Evolutionary conservation across 2,888 invertebrate species (phyloP).

Genomic region (Xestia rhomboidea): DNA sequence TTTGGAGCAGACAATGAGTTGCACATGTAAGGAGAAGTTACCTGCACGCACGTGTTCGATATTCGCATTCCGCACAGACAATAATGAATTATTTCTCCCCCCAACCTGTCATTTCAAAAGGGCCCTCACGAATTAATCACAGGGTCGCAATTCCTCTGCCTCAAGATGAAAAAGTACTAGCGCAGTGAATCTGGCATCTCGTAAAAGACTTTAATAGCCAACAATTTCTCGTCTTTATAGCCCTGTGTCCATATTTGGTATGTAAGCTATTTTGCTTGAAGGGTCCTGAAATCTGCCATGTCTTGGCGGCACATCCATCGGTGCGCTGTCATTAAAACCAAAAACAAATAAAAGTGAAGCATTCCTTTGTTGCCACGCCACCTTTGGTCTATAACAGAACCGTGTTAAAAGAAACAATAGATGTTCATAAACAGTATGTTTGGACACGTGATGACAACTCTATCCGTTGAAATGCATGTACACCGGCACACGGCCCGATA

Average conservation of each 20-base stretch:
- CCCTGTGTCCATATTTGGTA: conserved; percentile 76
- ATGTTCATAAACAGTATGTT: conserved; percentile 69
- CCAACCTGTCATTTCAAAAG: conserved; percentile 73
- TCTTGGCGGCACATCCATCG: conserved; percentile 28
- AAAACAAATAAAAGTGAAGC: conserved; percentile 40
- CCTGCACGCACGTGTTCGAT: conserved; percentile 90
- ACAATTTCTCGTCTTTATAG: conserved; percentile 78
- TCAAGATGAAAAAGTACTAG: conserved; percentile 61
- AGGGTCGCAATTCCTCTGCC: conserved; percentile 74
- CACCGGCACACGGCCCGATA: conserved; percentile 79
- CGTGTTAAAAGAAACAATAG: conserved; percentile 51
- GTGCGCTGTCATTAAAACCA: conserved; percentile 56
- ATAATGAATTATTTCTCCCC: conserved; percentile 74
- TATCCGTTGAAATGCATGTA: conserved; percentile 75
- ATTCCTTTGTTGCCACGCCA: conserved; percentile 54
- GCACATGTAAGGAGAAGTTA: conserved; percentile 85
- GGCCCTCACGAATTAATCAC: conserved; percentile 69
- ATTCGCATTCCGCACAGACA: conserved; percentile 82
- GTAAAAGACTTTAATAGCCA: conserved; percentile 78
- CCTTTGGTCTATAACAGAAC: conserved; percentile 52
- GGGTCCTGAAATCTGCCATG: conserved; percentile 62
- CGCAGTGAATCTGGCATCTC: conserved; percentile 77
- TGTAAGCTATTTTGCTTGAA: conserved; percentile 71
- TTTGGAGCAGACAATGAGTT: conserved; percentile 83
- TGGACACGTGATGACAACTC: conserved; percentile 86